Percentiles rank a stretch among this genome's conserved stretches.
Conservation (phyloP, 2,797 vertebrate genomes). For the Paratrypauchen microcephalus region DNA sequence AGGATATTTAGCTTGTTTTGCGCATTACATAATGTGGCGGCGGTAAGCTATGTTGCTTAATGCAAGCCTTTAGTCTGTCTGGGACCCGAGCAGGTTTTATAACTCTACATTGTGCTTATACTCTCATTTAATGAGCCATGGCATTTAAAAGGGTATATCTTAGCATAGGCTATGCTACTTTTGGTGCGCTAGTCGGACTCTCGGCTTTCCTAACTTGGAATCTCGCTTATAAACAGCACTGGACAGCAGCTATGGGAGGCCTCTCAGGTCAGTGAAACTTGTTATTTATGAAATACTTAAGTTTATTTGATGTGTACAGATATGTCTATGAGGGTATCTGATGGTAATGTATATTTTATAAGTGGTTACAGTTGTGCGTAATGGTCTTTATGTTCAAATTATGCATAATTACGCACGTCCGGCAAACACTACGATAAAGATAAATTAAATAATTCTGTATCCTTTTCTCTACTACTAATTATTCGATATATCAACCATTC, state of each 20-base stretch:
- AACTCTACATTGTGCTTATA: neutral
- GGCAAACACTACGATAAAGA: neutral
- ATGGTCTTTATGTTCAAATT: neutral
- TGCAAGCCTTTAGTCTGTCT: neutral
- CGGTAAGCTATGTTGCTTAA: slow-evolving; percentile 45
- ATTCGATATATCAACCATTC: neutral
- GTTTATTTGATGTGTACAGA: neutral
- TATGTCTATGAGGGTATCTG: neutral
- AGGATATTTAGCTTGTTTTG: slow-evolving; percentile 14
- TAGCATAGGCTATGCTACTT: slow-evolving; percentile 81
- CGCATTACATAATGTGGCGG: slow-evolving; percentile 66
- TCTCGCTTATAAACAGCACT: slow-evolving; percentile 83
- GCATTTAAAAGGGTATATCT: slow-evolving; percentile 67
- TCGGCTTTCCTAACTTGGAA: slow-evolving; percentile 89
- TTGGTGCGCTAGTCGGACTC: slow-evolving; percentile 80
- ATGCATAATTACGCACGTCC: neutral
- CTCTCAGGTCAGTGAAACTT: slow-evolving; percentile 81
- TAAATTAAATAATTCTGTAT: neutral
- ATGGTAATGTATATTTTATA: neutral
- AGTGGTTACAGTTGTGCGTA: neutral
- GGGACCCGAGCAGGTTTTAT: neutral
- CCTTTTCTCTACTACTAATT: neutral
- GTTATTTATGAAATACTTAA: neutral
- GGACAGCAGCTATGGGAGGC: slow-evolving; percentile 89
- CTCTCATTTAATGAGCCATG: slow-evolving; percentile 49